These are phyloP conservation scores for Hymenopus coronatus DNA, from an alignment of 2,888 invertebrate species.

Conservation along the genomic window DNA sequence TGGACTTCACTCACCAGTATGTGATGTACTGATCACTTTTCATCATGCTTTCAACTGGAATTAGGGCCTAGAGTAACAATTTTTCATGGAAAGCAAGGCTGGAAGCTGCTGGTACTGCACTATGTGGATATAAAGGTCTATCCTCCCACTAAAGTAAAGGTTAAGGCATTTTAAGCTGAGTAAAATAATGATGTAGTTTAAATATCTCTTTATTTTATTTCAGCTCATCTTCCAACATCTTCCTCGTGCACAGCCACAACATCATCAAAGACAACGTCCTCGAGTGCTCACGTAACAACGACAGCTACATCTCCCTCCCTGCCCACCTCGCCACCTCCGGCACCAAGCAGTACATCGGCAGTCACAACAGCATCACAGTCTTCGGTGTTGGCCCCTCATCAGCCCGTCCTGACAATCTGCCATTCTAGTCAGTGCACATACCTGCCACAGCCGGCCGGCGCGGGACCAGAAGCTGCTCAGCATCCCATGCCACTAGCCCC, in stretches of 20 bases:
- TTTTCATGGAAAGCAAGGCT: no score
- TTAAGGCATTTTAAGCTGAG: no score
- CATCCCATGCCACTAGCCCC: not conserved
- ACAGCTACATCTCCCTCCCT: conserved; percentile 28
- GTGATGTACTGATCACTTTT: no score
- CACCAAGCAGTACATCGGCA: not conserved
- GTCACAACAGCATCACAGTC: not conserved
- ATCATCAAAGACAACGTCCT: not conserved
- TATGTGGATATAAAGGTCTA: no score
- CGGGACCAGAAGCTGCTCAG: not conserved
- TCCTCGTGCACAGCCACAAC: not conserved
- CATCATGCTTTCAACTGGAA: no score
- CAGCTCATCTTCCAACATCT: not conserved
- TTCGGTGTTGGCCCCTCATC: not conserved
- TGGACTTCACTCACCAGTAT: no score
- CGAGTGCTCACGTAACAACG: conserved; percentile 19
- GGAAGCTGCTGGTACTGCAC: no score
- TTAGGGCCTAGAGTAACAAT: no score
- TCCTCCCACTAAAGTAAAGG: no score
- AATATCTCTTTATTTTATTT: not conserved
- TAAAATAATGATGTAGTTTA: no score
- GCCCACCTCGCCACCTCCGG: conserved; percentile 23
- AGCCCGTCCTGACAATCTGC: conserved; percentile 14
- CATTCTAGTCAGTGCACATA: conserved; percentile 19
- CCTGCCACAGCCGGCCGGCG: not conserved